Conservation (phyloP, 2,888 invertebrate species). For the Leptothorax acervorum region DNA sequence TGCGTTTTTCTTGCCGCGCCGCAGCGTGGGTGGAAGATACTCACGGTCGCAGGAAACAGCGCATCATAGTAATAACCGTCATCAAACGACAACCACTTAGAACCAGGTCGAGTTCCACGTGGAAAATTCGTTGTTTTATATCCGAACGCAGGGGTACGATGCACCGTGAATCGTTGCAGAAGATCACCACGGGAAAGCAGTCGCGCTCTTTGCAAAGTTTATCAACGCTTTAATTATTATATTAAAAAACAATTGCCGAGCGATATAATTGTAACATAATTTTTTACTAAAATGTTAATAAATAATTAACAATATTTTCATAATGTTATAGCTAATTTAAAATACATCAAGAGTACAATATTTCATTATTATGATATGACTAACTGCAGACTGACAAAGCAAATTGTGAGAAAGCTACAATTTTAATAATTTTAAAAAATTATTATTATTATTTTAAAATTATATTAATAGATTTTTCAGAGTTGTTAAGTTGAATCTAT, state of each 20-base stretch:
- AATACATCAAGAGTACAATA: background rate
- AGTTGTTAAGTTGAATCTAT: background rate
- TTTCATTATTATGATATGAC: background rate
- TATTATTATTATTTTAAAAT: background rate
- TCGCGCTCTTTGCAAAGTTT: background rate
- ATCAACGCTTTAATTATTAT: background rate
- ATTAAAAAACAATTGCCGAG: background rate
- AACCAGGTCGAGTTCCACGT: conserved; percentile 78
- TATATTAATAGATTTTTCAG: background rate
- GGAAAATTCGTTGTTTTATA: conserved; percentile 75
- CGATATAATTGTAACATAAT: background rate
- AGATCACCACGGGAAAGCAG: conserved; percentile 12
- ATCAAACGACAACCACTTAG: conserved; percentile 84
- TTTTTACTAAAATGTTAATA: conserved; percentile 2
- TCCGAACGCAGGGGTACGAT: conserved; percentile 51
- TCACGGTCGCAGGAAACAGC: conserved; percentile 85
- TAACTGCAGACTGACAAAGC: background rate
- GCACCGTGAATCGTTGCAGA: background rate
- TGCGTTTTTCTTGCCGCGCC: conserved; percentile 37
- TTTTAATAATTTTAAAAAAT: background rate
- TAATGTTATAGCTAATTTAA: background rate
- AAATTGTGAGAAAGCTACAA: background rate
- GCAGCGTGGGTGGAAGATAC: conserved; percentile 76
- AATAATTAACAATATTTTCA: background rate
- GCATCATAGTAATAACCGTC: conserved; percentile 85